Conservation (phyloP, 2,888 invertebrate species). For the Cosmopolites sordidus region DNA sequence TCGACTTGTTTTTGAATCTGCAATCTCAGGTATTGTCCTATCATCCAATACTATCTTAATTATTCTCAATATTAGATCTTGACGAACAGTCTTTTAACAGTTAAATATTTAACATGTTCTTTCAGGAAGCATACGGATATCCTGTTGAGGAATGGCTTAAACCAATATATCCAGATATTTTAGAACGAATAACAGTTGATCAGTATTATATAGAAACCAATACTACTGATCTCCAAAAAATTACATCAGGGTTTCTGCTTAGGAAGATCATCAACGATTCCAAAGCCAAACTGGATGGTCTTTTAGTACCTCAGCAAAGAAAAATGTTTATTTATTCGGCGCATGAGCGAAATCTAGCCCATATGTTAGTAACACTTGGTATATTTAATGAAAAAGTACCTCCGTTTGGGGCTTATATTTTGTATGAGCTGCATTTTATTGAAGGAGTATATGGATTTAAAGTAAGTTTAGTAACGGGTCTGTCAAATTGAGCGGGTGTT, state of each 20-base stretch:
- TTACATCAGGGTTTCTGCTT: constrained; percentile 22
- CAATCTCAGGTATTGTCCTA: constrained; percentile 6
- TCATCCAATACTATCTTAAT: no score
- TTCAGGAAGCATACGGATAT: constrained; percentile 17
- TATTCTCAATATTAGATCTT: no score
- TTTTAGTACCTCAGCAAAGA: constrained; percentile 11
- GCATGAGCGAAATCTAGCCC: constrained; percentile 27
- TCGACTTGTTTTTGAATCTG: constrained; percentile 8
- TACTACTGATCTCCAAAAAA: constrained; percentile 12
- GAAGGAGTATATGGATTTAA: constrained; percentile 26
- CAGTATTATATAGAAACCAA: constrained; percentile 21
- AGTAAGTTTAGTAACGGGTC: constrained; percentile 13
- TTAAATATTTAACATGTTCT: neutral
- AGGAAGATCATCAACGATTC: constrained; percentile 26
- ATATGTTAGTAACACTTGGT: constrained; percentile 23
- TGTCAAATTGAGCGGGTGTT: no score
- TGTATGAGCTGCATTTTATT: constrained; percentile 28
- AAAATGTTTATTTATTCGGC: constrained; percentile 32
- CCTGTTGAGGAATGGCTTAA: constrained; percentile 15
- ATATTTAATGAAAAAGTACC: constrained; percentile 25
- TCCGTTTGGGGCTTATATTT: constrained; percentile 23
- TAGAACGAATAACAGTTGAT: constrained; percentile 16
- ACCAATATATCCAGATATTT: constrained; percentile 19
- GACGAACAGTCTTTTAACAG: no score
- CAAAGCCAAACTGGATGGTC: constrained; percentile 22